phyloP scores from a whole-genome alignment of 2,888 invertebrate species.

The Peribatodes rhomboidaria region DNA sequence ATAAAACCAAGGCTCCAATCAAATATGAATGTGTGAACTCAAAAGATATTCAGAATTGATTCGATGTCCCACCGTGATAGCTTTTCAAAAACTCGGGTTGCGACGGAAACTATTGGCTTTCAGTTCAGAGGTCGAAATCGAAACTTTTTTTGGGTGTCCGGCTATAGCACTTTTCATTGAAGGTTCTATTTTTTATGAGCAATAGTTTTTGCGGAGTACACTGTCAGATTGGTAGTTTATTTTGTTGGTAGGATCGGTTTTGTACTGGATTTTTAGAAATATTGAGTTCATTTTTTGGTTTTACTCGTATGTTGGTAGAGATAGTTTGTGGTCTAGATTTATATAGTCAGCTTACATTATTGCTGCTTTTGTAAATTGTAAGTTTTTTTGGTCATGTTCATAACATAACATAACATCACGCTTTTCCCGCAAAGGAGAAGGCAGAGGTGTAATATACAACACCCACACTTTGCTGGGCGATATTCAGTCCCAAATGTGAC shows the following conservation, averaged over 20 bases:
- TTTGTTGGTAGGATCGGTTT: not conserved
- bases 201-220: slow-evolving; percentile 5
- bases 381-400: too few species aligned
- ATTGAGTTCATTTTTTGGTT: not conserved
- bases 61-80: slow-evolving; percentile 26
- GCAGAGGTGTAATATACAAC: too few species aligned
- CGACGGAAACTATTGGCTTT: slow-evolving; percentile 28
- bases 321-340: not conserved
- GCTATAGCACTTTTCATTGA: slow-evolving; percentile 11
- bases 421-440: too few species aligned
- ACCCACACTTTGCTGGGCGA: too few species aligned
- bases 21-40: slow-evolving; percentile 26
- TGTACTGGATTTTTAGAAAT: not conserved
- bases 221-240: slow-evolving; percentile 1
- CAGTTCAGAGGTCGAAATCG: slow-evolving; percentile 23
- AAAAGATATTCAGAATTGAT: slow-evolving; percentile 28
- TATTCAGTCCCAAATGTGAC: too few species aligned
- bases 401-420: too few species aligned
- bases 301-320: not conserved
- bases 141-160: slow-evolving; percentile 21
- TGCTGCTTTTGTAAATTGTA: not conserved
- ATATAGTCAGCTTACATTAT: not conserved
- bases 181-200: slow-evolving; percentile 13
- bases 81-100: slow-evolving; percentile 15
- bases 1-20: slow-evolving; percentile 13